Evolutionary conservation across 2,797 vertebrate species (phyloP).

Genomic region (Catamblyrhynchus diadema): DNA sequence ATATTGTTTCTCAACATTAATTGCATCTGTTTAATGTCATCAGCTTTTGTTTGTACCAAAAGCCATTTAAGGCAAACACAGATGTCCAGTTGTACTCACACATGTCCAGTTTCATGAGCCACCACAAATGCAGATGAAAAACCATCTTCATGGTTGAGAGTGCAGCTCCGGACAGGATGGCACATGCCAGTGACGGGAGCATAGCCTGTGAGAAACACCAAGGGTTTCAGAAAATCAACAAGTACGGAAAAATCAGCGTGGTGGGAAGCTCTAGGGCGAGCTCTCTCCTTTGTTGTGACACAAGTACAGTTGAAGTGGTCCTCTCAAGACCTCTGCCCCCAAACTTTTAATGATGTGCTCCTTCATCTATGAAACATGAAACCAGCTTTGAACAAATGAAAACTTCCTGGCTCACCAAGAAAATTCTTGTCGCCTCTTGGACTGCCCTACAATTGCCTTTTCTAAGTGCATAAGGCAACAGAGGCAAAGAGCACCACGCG

Average conservation of each 20-base stretch:
- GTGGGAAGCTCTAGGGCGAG: background rate
- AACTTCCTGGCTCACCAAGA: background rate
- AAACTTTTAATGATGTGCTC: background rate
- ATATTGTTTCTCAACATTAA: background rate
- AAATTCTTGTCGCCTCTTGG: background rate
- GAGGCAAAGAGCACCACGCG: background rate
- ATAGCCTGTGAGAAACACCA: conserved; percentile 80
- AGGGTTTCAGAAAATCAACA: background rate
- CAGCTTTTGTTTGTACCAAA: background rate
- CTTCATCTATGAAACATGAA: background rate
- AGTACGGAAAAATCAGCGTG: background rate
- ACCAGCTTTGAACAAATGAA: background rate
- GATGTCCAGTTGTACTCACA: conserved; percentile 83
- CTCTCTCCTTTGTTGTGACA: background rate
- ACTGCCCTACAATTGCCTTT: background rate
- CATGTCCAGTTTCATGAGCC: conserved; percentile 97
- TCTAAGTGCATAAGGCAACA: background rate
- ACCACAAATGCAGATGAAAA: conserved; percentile 98
- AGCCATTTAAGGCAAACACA: background rate
- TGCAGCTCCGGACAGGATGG: conserved; percentile 95
- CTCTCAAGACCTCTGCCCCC: background rate
- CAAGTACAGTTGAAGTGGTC: background rate
- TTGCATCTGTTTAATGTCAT: background rate
- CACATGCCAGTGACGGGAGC: conserved; percentile 98
- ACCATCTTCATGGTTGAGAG: conserved; percentile 96